A percentile compares a stretch with the other conserved stretches of the same genome.
Evolutionary conservation across 2,888 invertebrate species (phyloP).

Genomic region (Panopea generosa): DNA sequence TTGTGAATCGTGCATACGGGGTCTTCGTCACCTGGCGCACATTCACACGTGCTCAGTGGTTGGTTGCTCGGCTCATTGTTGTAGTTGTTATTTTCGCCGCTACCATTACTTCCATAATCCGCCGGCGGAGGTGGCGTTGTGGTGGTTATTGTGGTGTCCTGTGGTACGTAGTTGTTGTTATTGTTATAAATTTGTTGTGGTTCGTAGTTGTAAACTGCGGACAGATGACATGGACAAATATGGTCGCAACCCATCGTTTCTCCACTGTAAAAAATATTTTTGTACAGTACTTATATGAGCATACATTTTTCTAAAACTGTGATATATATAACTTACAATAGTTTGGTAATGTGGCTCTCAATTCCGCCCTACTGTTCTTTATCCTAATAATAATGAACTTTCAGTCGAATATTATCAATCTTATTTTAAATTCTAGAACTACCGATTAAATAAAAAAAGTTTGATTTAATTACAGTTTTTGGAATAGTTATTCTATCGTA

Average conservation of each 20-base stretch:
- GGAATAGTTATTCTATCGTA: too few species aligned
- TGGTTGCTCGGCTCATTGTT: slow-evolving; percentile 51
- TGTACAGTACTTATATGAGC: too few species aligned
- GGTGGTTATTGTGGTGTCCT: not conserved
- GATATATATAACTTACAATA: too few species aligned
- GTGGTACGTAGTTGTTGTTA: slow-evolving; percentile 7
- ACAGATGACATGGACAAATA: slow-evolving; percentile 40
- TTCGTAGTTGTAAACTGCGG: not conserved
- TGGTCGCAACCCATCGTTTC: slow-evolving; percentile 45
- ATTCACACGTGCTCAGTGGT: slow-evolving; percentile 49
- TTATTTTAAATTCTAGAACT: too few species aligned
- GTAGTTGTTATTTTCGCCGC: not conserved
- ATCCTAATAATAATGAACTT: too few species aligned
- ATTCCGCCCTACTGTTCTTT: too few species aligned
- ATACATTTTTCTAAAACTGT: too few species aligned
- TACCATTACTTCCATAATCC: too few species aligned
- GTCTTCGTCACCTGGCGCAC: slow-evolving; percentile 35
- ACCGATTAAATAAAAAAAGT: too few species aligned
- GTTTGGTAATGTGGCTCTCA: too few species aligned
- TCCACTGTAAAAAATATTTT: slow-evolving; percentile 19
- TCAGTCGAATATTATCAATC: too few species aligned
- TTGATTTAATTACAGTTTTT: too few species aligned
- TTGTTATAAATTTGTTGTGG: not conserved
- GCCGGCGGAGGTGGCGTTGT: slow-evolving; percentile 6
- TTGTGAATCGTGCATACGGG: slow-evolving; percentile 54